phyloP scores from a whole-genome alignment of 2,797 vertebrate species.

The Odontamblyopus rebecca region DNA sequence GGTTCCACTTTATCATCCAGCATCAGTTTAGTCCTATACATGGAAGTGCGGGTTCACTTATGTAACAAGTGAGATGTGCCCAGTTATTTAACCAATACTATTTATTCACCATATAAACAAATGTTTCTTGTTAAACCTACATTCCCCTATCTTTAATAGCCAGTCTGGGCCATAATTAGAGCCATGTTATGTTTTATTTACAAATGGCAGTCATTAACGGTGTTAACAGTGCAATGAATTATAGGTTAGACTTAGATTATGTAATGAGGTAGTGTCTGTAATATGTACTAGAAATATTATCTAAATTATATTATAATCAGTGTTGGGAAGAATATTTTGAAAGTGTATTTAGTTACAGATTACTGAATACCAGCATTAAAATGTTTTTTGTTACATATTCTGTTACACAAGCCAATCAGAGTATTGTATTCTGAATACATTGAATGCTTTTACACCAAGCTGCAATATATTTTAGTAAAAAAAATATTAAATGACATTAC shows the following conservation, averaged over 20 bases:
- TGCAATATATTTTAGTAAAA: too few relatives aligned
- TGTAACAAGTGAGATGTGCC: slow-evolving; percentile 29
- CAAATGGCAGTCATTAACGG: neutral
- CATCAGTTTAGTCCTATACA: neutral
- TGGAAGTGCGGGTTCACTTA: slow-evolving; percentile 42
- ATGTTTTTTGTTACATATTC: too few relatives aligned
- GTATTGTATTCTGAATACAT: too few relatives aligned
- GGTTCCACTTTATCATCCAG: slow-evolving; percentile 1
- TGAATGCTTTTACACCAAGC: too few relatives aligned
- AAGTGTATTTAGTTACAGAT: too few relatives aligned
- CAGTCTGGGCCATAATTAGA: neutral
- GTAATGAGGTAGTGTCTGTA: neutral
- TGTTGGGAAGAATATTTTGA: too few relatives aligned
- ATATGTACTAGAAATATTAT: neutral
- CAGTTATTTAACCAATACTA: slow-evolving; percentile 31
- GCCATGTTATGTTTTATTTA: neutral
- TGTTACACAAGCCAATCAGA: too few relatives aligned
- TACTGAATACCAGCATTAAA: too few relatives aligned
- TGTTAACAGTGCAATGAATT: neutral
- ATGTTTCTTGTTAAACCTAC: neutral
- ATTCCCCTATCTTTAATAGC: neutral
- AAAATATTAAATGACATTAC: too few relatives aligned
- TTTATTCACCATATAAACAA: slow-evolving; percentile 34
- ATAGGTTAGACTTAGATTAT: neutral
- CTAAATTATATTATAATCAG: too few relatives aligned